These are phyloP conservation scores for Hipposideros armiger DNA, from an alignment of 2,113 vertebrate species.

Conservation along the genomic window DNA sequence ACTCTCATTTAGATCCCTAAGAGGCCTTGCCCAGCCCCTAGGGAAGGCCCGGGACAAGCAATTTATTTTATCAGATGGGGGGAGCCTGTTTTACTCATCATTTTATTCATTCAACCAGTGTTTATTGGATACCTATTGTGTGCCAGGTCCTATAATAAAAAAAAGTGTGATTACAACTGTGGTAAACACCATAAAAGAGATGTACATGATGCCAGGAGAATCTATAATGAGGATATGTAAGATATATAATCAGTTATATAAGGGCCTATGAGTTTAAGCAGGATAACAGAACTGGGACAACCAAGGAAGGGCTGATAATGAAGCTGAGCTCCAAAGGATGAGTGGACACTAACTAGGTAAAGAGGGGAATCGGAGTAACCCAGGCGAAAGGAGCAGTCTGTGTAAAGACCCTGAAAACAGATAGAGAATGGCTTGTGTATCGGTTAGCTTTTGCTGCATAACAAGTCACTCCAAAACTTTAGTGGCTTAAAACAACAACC, in stretches of 20 bases:
- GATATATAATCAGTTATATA: background rate
- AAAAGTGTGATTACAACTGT: conserved; percentile 3
- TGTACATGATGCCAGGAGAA: background rate
- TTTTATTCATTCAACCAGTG: background rate
- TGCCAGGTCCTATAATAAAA: background rate
- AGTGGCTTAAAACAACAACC: background rate
- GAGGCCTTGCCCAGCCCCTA: background rate
- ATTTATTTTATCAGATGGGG: background rate
- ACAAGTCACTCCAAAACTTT: background rate
- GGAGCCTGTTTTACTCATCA: conserved; percentile 8
- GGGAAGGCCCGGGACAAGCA: background rate
- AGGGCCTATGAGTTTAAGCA: background rate
- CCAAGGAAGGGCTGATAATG: background rate
- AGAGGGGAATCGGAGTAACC: background rate
- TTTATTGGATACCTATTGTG: conserved; percentile 22
- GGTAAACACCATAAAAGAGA: conserved; percentile 6
- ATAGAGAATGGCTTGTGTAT: background rate
- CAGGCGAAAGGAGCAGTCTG: background rate
- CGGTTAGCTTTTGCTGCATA: background rate
- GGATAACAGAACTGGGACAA: background rate
- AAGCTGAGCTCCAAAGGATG: background rate
- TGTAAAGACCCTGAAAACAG: background rate
- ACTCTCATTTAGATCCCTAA: background rate
- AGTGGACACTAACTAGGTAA: background rate
- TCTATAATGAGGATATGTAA: background rate